phyloP scores from a whole-genome alignment of 1,140 invertebrate genomes.

The Achroia grisella region DNA sequence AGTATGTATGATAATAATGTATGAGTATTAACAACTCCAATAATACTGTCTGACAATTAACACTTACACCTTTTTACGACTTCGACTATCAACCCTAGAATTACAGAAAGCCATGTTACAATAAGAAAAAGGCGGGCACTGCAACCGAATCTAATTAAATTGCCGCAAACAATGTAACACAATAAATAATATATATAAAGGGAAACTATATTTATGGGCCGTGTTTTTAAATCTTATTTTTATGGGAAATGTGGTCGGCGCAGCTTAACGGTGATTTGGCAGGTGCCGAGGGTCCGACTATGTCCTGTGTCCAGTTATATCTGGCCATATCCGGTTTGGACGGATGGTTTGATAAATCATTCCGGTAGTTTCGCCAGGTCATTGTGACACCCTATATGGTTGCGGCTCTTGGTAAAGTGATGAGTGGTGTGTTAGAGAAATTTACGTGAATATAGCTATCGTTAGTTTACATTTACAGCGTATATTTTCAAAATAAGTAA shows the following conservation, averaged over 20 bases:
- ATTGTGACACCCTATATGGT: slow-evolving; percentile 1
- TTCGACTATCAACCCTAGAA: neutral
- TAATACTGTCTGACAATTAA: too few relatives aligned
- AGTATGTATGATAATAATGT: too few relatives aligned
- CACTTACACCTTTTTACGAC: too few relatives aligned
- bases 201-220: slow-evolving; percentile 53
- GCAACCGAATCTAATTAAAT: slow-evolving; percentile 55
- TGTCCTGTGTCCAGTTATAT: neutral
- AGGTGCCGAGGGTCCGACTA: slow-evolving; percentile 32
- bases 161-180: slow-evolving; percentile 41
- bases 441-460: too few relatives aligned
- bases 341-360: neutral
- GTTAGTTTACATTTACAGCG: too few relatives aligned
- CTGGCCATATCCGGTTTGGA: neutral
- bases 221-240: slow-evolving; percentile 64
- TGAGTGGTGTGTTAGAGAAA: too few relatives aligned
- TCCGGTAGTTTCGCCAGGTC: slow-evolving; percentile 10
- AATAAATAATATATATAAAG: slow-evolving; percentile 33
- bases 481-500: too few relatives aligned
- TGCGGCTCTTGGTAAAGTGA: too few relatives aligned
- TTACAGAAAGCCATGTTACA: neutral
- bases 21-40: too few relatives aligned
- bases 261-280: slow-evolving; percentile 50
- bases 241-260: slow-evolving; percentile 60
- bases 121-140: slow-evolving; percentile 13